phyloP scores from a whole-genome alignment of 2,797 vertebrate species.

The Sebastiscus tertius region DNA sequence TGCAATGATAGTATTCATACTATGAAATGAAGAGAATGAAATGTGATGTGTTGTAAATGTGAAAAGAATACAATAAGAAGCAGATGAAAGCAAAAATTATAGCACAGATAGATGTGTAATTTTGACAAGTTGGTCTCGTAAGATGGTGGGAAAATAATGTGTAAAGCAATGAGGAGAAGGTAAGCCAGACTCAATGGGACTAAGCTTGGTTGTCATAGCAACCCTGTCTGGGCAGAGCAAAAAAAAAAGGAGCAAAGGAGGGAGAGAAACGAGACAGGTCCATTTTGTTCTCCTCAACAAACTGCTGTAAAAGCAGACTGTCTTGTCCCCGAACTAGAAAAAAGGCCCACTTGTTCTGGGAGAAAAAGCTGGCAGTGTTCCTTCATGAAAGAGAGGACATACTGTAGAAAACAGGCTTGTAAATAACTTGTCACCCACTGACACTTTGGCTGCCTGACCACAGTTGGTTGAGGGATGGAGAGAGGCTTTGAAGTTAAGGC shows the following conservation, averaged over 20 bases:
- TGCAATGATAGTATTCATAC: background rate
- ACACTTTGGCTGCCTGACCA: constrained; percentile 37
- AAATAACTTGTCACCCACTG: constrained; percentile 58
- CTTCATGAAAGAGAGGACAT: background rate
- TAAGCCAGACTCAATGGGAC: constrained; percentile 53
- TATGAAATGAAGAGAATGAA: background rate
- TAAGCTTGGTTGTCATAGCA: constrained; percentile 76
- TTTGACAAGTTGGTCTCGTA: background rate
- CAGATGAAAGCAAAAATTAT: background rate
- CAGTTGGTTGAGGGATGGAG: constrained; percentile 28
- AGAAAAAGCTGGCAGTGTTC: constrained; percentile 12
- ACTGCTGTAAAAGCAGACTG: constrained; percentile 17
- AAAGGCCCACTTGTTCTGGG: background rate
- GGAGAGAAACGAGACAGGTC: constrained; percentile 44
- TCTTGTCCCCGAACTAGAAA: constrained; percentile 11
- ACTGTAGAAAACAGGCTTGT: constrained; percentile 33
- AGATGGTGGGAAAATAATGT: constrained; percentile 1
- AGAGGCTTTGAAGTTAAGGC: constrained; percentile 35
- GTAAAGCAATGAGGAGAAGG: constrained; percentile 34
- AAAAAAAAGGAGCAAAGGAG: constrained; percentile 12
- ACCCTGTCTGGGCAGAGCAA: constrained; percentile 65
- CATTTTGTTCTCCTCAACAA: constrained; percentile 53
- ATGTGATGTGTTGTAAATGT: background rate
- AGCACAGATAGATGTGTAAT: background rate
- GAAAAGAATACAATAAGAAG: background rate